Percentiles rank a stretch among this genome's conserved stretches.
phyloP scores from a whole-genome alignment of 1,140 invertebrate species.

The Lepidurus couesii region DNA sequence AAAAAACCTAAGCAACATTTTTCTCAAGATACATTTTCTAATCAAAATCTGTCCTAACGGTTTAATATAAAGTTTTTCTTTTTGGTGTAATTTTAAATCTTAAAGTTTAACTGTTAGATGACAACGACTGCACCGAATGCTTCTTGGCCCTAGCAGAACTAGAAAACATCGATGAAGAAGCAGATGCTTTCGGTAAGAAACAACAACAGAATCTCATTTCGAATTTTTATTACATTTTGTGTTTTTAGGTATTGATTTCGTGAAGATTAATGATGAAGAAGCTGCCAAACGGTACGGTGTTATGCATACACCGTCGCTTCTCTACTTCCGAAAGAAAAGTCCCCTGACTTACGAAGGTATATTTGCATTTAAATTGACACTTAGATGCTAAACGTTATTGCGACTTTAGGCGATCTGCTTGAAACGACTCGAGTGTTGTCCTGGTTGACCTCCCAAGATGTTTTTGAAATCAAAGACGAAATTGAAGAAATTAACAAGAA shows the following conservation, averaged over 20 bases:
- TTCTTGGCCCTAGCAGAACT: conserved; percentile 78
- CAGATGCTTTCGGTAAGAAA: conserved; percentile 70
- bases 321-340: conserved; percentile 82
- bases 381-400: conserved; percentile 33
- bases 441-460: conserved; percentile 89
- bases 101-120: conserved; percentile 54
- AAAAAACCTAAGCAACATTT: neutral
- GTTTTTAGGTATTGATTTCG: conserved; percentile 74
- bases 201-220: conserved; percentile 9
- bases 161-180: conserved; percentile 89
- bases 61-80: neutral
- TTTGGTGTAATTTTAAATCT: conserved; percentile 26
- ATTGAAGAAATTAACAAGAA: conserved; percentile 93
- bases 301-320: conserved; percentile 66
- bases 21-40: neutral
- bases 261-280: conserved; percentile 80
- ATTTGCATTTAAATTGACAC: conserved; percentile 30
- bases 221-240: conserved; percentile 20
- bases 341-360: conserved; percentile 77
- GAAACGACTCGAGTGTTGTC: conserved; percentile 77
- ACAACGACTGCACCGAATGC: conserved; percentile 79
- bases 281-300: conserved; percentile 69
- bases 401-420: conserved; percentile 61
- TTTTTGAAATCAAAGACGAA: conserved; percentile 92
- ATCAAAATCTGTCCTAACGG: conserved; percentile 3